A percentile compares a stretch with the other conserved stretches of the same genome.
Conservation (phyloP, 1,140 invertebrate species). For the Zaprionus ornatus region DNA sequence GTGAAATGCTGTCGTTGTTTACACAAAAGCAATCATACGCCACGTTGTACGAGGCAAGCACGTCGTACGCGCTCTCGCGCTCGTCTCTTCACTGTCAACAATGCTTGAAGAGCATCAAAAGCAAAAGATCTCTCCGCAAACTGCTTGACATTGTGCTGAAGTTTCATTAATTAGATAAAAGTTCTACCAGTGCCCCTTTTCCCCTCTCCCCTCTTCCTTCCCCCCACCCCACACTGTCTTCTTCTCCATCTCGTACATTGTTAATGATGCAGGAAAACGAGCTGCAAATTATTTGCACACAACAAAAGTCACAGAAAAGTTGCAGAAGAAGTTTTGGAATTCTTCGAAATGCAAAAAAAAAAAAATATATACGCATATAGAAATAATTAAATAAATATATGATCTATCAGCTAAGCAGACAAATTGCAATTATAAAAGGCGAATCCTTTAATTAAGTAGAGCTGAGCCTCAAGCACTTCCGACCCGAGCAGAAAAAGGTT, state of each 20-base stretch:
- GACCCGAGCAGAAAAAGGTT: conserved; percentile 37
- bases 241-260: conserved; percentile 43
- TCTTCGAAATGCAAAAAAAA: conserved; percentile 17
- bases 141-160: conserved; percentile 76
- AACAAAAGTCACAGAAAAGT: conserved; percentile 74
- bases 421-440: conserved; percentile 23
- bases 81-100: conserved; percentile 77
- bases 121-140: conserved; percentile 40
- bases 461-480: conserved; percentile 18
- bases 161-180: conserved; percentile 84
- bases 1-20: conserved; percentile 62
- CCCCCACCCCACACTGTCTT: no score
- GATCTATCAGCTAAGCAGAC: conserved; percentile 9
- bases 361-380: background rate
- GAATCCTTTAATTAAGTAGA: conserved; percentile 24
- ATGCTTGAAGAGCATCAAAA: conserved; percentile 51
- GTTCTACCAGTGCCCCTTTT: conserved; percentile 39
- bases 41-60: conserved; percentile 58
- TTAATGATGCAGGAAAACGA: conserved; percentile 78
- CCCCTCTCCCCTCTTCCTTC: background rate
- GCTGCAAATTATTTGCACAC: conserved; percentile 81
- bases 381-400: conserved; percentile 1
- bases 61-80: conserved; percentile 34
- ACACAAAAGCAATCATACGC: conserved; percentile 83
- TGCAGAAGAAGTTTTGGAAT: conserved; percentile 36